Percentiles rank a stretch among this genome's conserved stretches.
Evolutionary conservation across 2,113 vertebrate species (phyloP).

Genomic region (Ciconia stormi): DNA sequence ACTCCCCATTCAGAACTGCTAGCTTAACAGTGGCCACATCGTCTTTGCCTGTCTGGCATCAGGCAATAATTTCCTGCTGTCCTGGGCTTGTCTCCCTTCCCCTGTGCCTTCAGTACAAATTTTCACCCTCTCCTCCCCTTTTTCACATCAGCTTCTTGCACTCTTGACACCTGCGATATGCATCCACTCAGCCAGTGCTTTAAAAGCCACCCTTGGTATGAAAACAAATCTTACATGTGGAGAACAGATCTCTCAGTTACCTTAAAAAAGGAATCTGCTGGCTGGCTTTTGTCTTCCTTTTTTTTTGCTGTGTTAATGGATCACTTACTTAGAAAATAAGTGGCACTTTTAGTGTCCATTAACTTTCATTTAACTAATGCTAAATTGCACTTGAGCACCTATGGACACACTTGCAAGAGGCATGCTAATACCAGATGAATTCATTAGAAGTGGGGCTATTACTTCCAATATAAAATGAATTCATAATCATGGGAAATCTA

Average conservation of each 20-base stretch:
- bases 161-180: background rate
- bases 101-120: background rate
- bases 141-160: background rate
- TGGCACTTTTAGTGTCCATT: slow-evolving; percentile 59
- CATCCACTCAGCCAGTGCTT: background rate
- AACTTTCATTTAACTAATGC: slow-evolving; percentile 63
- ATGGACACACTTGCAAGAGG: slow-evolving; percentile 4
- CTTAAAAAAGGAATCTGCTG: slow-evolving; percentile 6
- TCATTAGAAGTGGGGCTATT: slow-evolving; percentile 21
- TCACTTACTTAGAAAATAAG: slow-evolving; percentile 63
- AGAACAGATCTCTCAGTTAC: slow-evolving; percentile 11
- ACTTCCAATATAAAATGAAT: slow-evolving; percentile 44
- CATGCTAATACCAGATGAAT: slow-evolving; percentile 35
- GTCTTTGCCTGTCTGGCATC: background rate
- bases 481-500: slow-evolving; percentile 35
- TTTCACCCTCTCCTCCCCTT: background rate
- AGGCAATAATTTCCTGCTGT: background rate
- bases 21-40: background rate
- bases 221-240: background rate
- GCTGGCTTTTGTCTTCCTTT: background rate
- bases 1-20: background rate
- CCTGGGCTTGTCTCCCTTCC: background rate
- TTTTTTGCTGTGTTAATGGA: slow-evolving; percentile 27
- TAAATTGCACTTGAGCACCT: slow-evolving; percentile 56
- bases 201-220: background rate